These are phyloP conservation scores for Hydrolagus colliei DNA, from an alignment of 2,797 vertebrate species.

Conservation along the genomic window DNA sequence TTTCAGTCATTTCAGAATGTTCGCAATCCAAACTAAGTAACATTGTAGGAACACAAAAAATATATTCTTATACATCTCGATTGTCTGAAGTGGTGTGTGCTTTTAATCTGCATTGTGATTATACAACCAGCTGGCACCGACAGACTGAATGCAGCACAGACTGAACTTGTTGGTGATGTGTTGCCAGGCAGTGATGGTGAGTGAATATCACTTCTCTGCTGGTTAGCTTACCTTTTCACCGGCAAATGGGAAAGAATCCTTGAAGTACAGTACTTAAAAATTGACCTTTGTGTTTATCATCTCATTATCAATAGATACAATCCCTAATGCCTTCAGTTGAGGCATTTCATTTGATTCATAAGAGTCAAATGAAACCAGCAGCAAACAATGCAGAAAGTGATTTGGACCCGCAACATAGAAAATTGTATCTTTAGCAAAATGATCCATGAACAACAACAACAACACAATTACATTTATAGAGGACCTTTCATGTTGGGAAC, in stretches of 20 bases:
- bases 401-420: no score
- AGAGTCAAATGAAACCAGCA: no score
- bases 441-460: no score
- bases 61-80: conserved; percentile 14
- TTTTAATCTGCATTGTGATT: conserved; percentile 29
- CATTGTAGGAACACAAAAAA: not conserved
- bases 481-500: no score
- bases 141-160: conserved; percentile 26
- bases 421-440: no score
- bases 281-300: not conserved
- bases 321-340: not conserved
- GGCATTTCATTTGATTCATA: no score
- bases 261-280: not conserved
- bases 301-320: not conserved
- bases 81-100: conserved; percentile 8
- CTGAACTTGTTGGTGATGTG: conserved; percentile 24
- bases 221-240: not conserved
- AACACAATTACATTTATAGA: no score
- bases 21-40: conserved; percentile 11
- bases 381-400: no score
- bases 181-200: conserved; percentile 23
- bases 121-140: conserved; percentile 31
- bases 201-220: not conserved
- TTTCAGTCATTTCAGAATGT: not conserved
- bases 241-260: not conserved